A percentile compares a stretch with the other conserved stretches of the same genome.
Conservation (phyloP, 2,888 invertebrate genomes). For the Acronicta leporina region DNA sequence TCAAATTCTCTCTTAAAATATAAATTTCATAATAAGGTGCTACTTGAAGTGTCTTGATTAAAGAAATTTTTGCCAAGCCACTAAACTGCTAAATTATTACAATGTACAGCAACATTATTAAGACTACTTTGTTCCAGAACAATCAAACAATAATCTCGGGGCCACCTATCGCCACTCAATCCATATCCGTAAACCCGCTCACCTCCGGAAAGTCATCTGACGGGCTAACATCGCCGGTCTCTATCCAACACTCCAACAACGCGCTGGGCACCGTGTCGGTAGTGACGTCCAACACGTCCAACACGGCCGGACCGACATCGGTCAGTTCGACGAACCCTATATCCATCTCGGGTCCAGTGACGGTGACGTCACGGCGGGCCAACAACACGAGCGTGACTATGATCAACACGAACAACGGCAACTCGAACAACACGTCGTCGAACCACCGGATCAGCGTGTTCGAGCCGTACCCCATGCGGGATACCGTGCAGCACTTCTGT, state of each 20-base stretch:
- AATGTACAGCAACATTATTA: too few relatives aligned
- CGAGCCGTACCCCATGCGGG: constrained; percentile 97
- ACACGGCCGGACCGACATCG: constrained; percentile 41
- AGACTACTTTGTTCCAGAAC: constrained; percentile 62
- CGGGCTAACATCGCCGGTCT: constrained; percentile 74
- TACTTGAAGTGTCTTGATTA: too few relatives aligned
- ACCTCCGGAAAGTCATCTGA: constrained; percentile 79
- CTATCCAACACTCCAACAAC: constrained; percentile 79
- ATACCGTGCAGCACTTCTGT: constrained; percentile 98
- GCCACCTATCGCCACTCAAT: constrained; percentile 71
- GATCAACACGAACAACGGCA: constrained; percentile 83
- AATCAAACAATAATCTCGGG: constrained; percentile 73
- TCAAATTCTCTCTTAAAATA: too few relatives aligned
- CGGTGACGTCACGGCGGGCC: constrained; percentile 85
- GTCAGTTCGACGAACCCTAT: constrained; percentile 63
- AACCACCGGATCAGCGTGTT: constrained; percentile 93
- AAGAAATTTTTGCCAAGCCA: too few relatives aligned
- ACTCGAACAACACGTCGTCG: constrained; percentile 60
- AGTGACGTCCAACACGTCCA: constrained; percentile 47
- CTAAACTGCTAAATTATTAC: too few relatives aligned
- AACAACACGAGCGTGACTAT: constrained; percentile 94
- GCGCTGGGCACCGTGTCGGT: constrained; percentile 79
- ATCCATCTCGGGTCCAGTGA: constrained; percentile 89
- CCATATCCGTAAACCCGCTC: constrained; percentile 81
- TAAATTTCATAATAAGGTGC: too few relatives aligned